These are phyloP conservation scores for Cydia pomonella DNA, from an alignment of 1,140 invertebrate species.

Conservation along the genomic window DNA sequence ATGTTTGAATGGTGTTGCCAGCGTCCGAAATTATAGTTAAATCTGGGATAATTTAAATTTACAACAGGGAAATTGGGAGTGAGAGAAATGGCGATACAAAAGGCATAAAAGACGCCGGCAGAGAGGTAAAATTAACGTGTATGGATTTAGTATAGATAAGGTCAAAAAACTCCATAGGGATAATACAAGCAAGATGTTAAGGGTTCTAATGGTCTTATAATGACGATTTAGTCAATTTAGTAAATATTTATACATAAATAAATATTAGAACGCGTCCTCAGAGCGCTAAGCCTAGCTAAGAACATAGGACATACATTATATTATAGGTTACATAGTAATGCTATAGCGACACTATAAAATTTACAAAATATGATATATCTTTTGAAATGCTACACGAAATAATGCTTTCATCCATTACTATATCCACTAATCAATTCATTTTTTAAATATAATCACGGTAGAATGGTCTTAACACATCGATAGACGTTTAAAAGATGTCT, in stretches of 20 bases:
- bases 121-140: constrained; percentile 24
- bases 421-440: constrained; percentile 78
- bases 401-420: constrained; percentile 63
- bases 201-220: constrained; percentile 26
- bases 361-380: constrained; percentile 81
- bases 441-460: constrained; percentile 68
- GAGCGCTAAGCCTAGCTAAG: constrained; percentile 76
- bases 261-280: constrained; percentile 66
- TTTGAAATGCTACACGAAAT: constrained; percentile 77
- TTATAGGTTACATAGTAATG: constrained; percentile 69
- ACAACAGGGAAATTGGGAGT: constrained; percentile 7
- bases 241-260: constrained; percentile 68
- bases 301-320: constrained; percentile 62
- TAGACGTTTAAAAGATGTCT: constrained; percentile 27
- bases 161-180: not conserved
- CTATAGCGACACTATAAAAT: constrained; percentile 80
- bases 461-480: constrained; percentile 35
- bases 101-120: constrained; percentile 10
- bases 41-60: constrained; percentile 1
- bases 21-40: constrained; percentile 9
- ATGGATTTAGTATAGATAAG: constrained; percentile 10
- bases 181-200: constrained; percentile 18
- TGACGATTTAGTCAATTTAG: constrained; percentile 45
- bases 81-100: constrained; percentile 2
- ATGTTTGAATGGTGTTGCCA: constrained; percentile 31